Conservation (phyloP, 2,888 invertebrate species). For the Idaea aversata region DNA sequence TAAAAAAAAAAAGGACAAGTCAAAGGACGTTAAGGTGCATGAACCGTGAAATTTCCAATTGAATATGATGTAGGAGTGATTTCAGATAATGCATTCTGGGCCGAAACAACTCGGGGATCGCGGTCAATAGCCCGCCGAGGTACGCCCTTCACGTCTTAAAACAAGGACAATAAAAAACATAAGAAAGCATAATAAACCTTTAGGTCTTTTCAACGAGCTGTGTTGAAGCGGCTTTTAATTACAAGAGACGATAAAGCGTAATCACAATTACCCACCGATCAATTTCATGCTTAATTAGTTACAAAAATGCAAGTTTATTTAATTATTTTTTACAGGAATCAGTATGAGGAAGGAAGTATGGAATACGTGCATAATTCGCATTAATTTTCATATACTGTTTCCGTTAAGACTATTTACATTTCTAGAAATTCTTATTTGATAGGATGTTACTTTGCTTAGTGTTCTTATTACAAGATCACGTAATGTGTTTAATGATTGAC, state of each 20-base stretch:
- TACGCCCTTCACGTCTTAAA: slow-evolving; percentile 50
- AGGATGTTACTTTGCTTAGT: not conserved
- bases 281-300: slow-evolving; percentile 24
- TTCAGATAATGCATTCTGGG: slow-evolving; percentile 71
- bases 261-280: slow-evolving; percentile 32
- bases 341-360: not conserved
- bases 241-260: slow-evolving; percentile 42
- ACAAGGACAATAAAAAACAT: slow-evolving; percentile 52
- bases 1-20: slow-evolving; percentile 70
- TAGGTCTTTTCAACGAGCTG: slow-evolving; percentile 49
- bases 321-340: not conserved
- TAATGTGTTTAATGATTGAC: slow-evolving; percentile 5
- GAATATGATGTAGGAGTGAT: slow-evolving; percentile 66
- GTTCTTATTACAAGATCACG: not conserved
- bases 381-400: not conserved
- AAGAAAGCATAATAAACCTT: slow-evolving; percentile 34
- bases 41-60: slow-evolving; percentile 63
- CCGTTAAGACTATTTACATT: not conserved
- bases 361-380: not conserved
- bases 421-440: not conserved
- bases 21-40: slow-evolving; percentile 60
- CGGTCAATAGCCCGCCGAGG: slow-evolving; percentile 66
- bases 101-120: slow-evolving; percentile 62
- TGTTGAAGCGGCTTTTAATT: slow-evolving; percentile 37
- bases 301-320: not conserved